phyloP scores from a whole-genome alignment of 2,113 vertebrate species.

The Myanophis thanlyinensis region DNA sequence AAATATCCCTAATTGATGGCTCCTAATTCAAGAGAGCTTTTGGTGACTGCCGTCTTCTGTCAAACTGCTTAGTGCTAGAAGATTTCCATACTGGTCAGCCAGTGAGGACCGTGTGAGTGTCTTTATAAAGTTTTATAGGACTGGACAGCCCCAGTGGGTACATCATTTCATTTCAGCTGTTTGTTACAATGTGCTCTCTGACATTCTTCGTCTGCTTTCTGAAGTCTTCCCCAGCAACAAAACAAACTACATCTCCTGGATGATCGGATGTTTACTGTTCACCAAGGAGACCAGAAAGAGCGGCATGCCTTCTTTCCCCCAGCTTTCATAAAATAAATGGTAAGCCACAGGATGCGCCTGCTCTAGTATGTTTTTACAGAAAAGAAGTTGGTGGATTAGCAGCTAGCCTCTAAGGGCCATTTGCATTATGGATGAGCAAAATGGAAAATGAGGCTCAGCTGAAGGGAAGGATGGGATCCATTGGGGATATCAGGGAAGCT shows the following conservation, averaged over 20 bases:
- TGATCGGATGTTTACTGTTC: constrained; percentile 1
- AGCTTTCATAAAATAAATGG: constrained; percentile 9
- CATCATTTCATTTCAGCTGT: not conserved
- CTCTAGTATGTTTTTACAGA: not conserved
- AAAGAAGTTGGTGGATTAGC: not conserved
- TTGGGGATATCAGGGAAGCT: not conserved
- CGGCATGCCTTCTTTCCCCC: constrained; percentile 21
- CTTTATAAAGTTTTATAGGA: constrained; percentile 21
- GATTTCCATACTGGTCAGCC: not conserved
- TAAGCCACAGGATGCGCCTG: not conserved
- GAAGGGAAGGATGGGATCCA: not conserved
- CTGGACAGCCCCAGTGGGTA: not conserved
- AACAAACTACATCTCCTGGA: constrained; percentile 3
- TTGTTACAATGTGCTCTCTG: not conserved
- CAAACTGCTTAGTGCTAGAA: not conserved
- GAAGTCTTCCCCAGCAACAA: not conserved
- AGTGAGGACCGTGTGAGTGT: not conserved
- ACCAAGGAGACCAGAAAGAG: constrained; percentile 15
- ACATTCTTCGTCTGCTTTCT: not conserved
- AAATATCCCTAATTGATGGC: not conserved
- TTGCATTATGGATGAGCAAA: not conserved
- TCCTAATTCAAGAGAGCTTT: not conserved
- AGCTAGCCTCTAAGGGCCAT: not conserved
- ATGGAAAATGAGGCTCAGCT: not conserved
- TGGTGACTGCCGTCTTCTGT: not conserved